A percentile compares a stretch with the other conserved stretches of the same genome.
phyloP scores from a whole-genome alignment of 2,113 vertebrate species.

The Bostrychus sinensis region DNA sequence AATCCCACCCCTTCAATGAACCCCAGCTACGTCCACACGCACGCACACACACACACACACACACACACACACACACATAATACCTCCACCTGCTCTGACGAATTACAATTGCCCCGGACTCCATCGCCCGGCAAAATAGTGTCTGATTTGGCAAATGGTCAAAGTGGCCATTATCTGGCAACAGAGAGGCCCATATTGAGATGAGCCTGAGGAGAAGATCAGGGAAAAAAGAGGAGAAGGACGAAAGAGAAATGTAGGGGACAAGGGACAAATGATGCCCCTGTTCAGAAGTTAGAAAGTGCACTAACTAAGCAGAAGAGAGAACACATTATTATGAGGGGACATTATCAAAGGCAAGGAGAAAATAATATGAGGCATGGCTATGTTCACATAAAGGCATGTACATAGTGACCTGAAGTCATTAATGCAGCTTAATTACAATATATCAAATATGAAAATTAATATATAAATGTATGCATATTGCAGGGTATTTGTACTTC shows the following conservation, averaged over 20 bases:
- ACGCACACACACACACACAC: conserved; percentile 26
- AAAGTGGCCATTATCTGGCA: conserved; percentile 86
- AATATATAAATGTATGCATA: neutral
- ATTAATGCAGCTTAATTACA: conserved; percentile 24
- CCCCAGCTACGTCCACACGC: conserved; percentile 63
- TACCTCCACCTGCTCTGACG: conserved; percentile 77
- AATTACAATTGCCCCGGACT: conserved; percentile 82
- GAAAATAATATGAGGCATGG: neutral
- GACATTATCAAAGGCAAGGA: conserved; percentile 64
- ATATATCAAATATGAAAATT: conserved; percentile 11
- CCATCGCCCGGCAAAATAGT: conserved; percentile 81
- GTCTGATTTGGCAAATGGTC: conserved; percentile 86
- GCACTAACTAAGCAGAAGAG: conserved; percentile 75
- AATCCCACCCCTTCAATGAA: conserved; percentile 64
- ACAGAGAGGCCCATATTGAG: conserved; percentile 86
- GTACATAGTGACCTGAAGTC: conserved; percentile 5
- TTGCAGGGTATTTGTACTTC: neutral
- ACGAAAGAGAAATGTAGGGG: conserved; percentile 61
- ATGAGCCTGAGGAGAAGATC: conserved; percentile 77
- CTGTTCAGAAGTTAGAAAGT: conserved; percentile 74
- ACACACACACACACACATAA: conserved; percentile 28
- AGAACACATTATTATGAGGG: conserved; percentile 66
- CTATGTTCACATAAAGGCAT: neutral
- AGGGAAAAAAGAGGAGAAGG: conserved; percentile 61
- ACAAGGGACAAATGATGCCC: conserved; percentile 78